Evolutionary conservation across 2,888 invertebrate species (phyloP), one percentile per base, ranked within the genome.

Genomic region (Itoplectis maculator): DNA sequence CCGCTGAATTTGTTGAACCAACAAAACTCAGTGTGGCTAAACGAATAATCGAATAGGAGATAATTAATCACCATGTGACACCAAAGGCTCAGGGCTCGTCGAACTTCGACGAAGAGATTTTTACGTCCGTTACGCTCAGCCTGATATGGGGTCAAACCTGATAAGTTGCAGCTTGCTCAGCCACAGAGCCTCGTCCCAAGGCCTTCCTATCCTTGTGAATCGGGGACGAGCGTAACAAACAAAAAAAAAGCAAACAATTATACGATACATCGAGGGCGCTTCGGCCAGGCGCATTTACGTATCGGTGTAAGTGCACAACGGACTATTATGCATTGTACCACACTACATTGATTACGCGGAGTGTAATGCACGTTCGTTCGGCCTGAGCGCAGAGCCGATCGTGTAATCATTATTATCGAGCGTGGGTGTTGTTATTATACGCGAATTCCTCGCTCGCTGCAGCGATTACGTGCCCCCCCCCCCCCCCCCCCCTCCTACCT

Each of bases 361-460:
- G 47, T 68, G 70, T 79, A 20, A 61, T 51, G 74, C 73, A 65
- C 75, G 63, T 79, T 54, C 77, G 79, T 69, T 76, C 70, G 78
- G 63, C 56, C 70, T 70, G 63, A 65, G 74, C 74, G 63, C 75
- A 49, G 79, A 79, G 63, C 66, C 79, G 75, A 79, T 77, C 68
- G 76, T 74, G 63, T 68, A 78, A 75, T 78, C 74, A 79, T 87
- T 82, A 79, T 87, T 84, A 82, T 83, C 81, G 84, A 82, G 81
- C 86, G 85, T 85, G 86, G 86, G 82, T 83, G 82, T 83, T 83
- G 47, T 83, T 83, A 80, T 83, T 80, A 70, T 80, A 80, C 82
- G 77, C 73, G 87, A 87, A 86, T 86, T 87, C 86, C 86, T 86
- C 86, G 85, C 83, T 87, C 84, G 77, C 79, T 76, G 79, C 82